These are phyloP conservation scores for Sebastes oblongus DNA, from an alignment of 2,797 vertebrate species.

Conservation along the genomic window DNA sequence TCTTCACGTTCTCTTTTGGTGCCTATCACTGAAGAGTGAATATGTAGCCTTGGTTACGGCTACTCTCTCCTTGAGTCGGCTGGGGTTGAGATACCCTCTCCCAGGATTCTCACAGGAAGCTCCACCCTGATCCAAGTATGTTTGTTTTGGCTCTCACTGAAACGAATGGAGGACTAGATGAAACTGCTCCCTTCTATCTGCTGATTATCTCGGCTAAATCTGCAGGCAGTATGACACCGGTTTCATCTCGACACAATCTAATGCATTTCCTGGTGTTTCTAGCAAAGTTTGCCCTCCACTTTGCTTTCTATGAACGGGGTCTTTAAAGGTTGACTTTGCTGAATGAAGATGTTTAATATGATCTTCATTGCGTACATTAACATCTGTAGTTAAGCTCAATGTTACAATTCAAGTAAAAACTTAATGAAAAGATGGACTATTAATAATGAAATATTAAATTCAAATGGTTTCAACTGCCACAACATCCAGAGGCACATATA, in stretches of 20 bases:
- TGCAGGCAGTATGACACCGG: conserved; percentile 19
- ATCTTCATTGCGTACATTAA: background rate
- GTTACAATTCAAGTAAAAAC: background rate
- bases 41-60: conserved; percentile 53
- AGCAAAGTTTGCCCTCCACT: background rate
- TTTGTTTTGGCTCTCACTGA: conserved; percentile 70
- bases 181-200: conserved; percentile 45
- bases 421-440: background rate
- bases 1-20: conserved; percentile 20
- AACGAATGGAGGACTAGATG: conserved; percentile 44
- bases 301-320: background rate
- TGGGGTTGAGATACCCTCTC: conserved; percentile 59
- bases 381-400: background rate
- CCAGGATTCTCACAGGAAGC: conserved; percentile 73
- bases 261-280: background rate
- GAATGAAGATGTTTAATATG: background rate
- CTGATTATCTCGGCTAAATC: conserved; percentile 44
- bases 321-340: background rate
- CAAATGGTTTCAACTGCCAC: background rate
- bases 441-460: background rate
- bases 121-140: conserved; percentile 70
- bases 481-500: background rate
- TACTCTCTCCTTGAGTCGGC: conserved; percentile 36
- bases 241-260: conserved; percentile 6
- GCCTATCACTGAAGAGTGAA: conserved; percentile 40